Evolutionary conservation across 1,140 invertebrate species (phyloP).

Genomic region (Mya arenaria): DNA sequence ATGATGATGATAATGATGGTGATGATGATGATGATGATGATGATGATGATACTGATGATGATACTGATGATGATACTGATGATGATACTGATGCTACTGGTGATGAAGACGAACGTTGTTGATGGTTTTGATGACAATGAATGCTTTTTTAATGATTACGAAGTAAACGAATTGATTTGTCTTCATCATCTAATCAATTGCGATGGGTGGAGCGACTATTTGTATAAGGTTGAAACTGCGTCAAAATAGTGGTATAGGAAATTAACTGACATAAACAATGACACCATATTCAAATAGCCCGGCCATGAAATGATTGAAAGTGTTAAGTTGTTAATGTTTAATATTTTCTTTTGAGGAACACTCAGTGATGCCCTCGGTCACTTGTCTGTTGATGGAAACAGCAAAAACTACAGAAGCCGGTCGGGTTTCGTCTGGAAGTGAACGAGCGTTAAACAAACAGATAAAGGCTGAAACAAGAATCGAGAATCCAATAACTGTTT

Average conservation of each 20-base stretch:
- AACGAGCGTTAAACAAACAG: slow-evolving; percentile 41
- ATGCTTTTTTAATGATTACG: background rate
- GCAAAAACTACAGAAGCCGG: background rate
- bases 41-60: slow-evolving; percentile 19
- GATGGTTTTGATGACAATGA: background rate
- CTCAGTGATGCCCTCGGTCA: background rate
- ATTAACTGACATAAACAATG: background rate
- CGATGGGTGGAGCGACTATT: background rate
- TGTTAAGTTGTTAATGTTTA: background rate
- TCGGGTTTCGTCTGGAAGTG: background rate
- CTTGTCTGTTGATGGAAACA: background rate
- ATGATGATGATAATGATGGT: slow-evolving; percentile 46
- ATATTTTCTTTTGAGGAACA: slow-evolving; percentile 1
- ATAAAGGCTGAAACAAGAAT: slow-evolving; percentile 32
- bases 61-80: background rate
- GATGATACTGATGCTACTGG: background rate
- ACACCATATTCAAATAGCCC: background rate
- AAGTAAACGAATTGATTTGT: background rate
- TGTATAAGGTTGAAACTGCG: background rate
- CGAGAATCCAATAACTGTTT: slow-evolving; percentile 55
- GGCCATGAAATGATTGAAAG: background rate
- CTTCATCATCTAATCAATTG: background rate
- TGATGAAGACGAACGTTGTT: background rate
- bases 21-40: slow-evolving; percentile 53
- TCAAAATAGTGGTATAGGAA: no score